Conservation (phyloP, 30 jellyfish, hydroid and myxozoan genomes). For the Hydractinia symbiolongicarpus region DNA sequence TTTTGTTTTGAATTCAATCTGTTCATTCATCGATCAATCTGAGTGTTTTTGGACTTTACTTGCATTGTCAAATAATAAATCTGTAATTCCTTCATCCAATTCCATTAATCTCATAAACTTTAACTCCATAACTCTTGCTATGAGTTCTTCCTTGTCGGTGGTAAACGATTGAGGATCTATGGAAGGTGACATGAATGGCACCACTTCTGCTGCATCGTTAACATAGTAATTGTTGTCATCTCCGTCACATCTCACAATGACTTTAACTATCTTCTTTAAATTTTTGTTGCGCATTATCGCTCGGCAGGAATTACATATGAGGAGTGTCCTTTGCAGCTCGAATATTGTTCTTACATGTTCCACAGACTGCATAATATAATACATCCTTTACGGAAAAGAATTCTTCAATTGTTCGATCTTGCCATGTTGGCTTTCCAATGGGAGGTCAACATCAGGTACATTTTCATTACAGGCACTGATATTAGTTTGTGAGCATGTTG, state of each 20-base stretch:
- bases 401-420: not conserved
- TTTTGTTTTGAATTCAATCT: too few relatives aligned
- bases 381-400: conserved; percentile 11
- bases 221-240: not conserved
- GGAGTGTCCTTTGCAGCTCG: conserved; percentile 1
- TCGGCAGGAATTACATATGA: not conserved
- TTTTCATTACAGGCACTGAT: conserved; percentile 11
- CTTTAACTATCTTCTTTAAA: conserved; percentile 1
- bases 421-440: not conserved
- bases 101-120: not conserved
- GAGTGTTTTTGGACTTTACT: too few relatives aligned
- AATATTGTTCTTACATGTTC: conserved; percentile 1
- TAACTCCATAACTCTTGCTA: conserved; percentile 21
- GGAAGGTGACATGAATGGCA: conserved; percentile 16
- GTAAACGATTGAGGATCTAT: conserved; percentile 1
- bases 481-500: conserved; percentile 10
- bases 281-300: conserved; percentile 3
- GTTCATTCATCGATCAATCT: too few relatives aligned
- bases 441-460: conserved; percentile 9
- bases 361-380: conserved; percentile 2
- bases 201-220: not conserved
- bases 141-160: conserved; percentile 7
- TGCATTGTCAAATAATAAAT: too few relatives aligned
- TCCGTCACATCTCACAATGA: conserved; percentile 2
- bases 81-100: too few relatives aligned